Conservation (phyloP, 2,113 vertebrate species). For the Tonatia bakeri region DNA sequence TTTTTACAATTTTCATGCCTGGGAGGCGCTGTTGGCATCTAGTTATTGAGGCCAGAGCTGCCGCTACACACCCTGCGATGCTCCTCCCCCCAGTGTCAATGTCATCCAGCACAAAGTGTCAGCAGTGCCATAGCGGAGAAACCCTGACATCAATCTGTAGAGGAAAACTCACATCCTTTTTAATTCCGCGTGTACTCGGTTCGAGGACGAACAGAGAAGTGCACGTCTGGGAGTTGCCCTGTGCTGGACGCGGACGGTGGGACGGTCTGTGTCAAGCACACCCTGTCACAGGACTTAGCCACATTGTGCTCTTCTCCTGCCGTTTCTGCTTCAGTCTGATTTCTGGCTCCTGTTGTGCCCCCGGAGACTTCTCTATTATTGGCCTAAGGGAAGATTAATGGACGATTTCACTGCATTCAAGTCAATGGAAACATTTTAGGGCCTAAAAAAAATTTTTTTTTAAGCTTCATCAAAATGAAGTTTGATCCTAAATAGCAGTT, state of each 20-base stretch:
- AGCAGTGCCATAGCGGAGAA: not conserved
- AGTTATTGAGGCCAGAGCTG: too few species aligned
- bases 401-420: conserved; percentile 60
- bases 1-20: not conserved
- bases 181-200: conserved; percentile 71
- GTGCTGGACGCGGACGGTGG: conserved; percentile 35
- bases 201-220: conserved; percentile 72
- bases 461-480: conserved; percentile 73
- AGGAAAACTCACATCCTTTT: conserved; percentile 51
- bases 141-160: not conserved
- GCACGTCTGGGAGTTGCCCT: conserved; percentile 72
- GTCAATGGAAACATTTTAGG: conserved; percentile 73
- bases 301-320: conserved; percentile 49
- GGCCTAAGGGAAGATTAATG: conserved; percentile 65
- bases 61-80: not conserved
- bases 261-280: conserved; percentile 57
- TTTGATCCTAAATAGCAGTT: conserved; percentile 68
- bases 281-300: conserved; percentile 59
- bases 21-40: too few species aligned
- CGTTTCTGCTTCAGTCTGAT: conserved; percentile 9
- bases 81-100: accelerated
- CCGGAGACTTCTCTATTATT: conserved; percentile 64
- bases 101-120: not conserved
- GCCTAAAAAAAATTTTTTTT: not conserved
- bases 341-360: conserved; percentile 52